These are phyloP conservation scores for Poecilus cupreus DNA, from an alignment of 2,888 invertebrate species.

Conservation along the genomic window DNA sequence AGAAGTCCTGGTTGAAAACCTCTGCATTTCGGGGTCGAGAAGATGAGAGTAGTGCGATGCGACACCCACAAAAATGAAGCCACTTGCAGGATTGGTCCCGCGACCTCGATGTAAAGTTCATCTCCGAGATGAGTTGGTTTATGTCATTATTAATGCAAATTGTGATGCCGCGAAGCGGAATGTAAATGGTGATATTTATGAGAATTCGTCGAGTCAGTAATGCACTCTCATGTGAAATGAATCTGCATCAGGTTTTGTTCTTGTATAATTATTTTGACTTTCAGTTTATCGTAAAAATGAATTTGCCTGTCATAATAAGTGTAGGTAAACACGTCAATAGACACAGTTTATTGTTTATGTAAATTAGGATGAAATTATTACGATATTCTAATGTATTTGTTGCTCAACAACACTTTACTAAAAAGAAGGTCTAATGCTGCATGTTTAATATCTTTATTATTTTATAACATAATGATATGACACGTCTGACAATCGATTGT, in stretches of 20 bases:
- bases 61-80: conserved; percentile 50
- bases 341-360: conserved; percentile 7
- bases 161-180: conserved; percentile 32
- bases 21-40: neutral
- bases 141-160: conserved; percentile 53
- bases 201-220: neutral
- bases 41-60: neutral
- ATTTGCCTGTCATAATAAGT: neutral
- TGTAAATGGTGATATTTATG: conserved; percentile 34
- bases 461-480: no score
- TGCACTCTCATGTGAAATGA: conserved; percentile 11
- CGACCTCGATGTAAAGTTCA: conserved; percentile 32
- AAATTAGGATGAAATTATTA: neutral
- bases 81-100: neutral
- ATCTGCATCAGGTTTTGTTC: neutral
- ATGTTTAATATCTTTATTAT: neutral
- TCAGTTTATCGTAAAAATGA: neutral
- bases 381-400: conserved; percentile 1
- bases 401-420: neutral
- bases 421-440: neutral
- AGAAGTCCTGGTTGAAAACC: neutral
- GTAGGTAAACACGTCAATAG: conserved; percentile 6
- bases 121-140: conserved; percentile 11
- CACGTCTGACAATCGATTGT: no score
- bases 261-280: conserved; percentile 12